Conservation (phyloP, 2,797 vertebrate genomes). For the Prionace glauca region DNA sequence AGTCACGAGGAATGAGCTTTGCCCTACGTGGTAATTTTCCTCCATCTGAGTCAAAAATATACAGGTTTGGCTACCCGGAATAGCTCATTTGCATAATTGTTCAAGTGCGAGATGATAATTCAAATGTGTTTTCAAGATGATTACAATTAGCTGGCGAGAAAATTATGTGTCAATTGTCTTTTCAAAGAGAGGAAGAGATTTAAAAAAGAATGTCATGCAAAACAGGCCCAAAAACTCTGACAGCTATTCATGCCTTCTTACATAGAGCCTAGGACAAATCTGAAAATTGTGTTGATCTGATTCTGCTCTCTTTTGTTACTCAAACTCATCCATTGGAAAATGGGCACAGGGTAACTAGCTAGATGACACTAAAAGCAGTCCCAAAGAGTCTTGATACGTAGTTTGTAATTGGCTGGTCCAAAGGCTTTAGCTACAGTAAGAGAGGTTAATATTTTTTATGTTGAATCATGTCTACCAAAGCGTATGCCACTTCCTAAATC, state of each 20-base stretch:
- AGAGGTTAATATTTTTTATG: neutral
- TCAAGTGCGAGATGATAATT: neutral
- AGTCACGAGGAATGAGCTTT: neutral
- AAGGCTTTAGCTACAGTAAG: neutral
- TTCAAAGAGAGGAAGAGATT: neutral
- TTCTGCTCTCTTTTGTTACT: neutral
- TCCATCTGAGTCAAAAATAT: neutral
- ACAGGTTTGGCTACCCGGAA: neutral
- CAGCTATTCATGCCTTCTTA: neutral
- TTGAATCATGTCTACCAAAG: neutral
- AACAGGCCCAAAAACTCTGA: neutral
- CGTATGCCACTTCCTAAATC: neutral
- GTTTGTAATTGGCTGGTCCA: neutral
- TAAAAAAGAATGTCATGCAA: neutral
- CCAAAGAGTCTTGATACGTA: neutral
- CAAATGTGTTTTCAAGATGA: neutral
- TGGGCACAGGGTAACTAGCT: neutral
- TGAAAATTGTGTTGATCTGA: neutral
- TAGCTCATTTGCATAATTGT: neutral
- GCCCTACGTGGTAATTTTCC: neutral
- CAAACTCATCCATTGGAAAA: neutral
- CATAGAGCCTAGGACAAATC: neutral
- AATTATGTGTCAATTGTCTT: neutral
- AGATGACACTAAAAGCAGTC: neutral
- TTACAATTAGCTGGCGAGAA: neutral